Evolutionary conservation across 2,888 invertebrate genomes (phyloP).

Genomic region (Perizoma affinitatum): DNA sequence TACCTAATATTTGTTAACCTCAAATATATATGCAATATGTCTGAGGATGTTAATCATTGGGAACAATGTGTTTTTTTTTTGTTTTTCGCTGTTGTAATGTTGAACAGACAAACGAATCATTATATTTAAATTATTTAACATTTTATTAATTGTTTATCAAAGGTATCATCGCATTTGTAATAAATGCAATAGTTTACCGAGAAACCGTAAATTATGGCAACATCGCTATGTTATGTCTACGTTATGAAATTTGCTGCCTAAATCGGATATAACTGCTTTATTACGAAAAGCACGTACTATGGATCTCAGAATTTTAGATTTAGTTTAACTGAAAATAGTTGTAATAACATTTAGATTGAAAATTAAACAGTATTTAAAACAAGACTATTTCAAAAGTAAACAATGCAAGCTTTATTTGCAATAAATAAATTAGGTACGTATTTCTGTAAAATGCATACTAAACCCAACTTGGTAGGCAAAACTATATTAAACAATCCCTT

Average conservation of each 20-base stretch:
- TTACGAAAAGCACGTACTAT: constrained; percentile 35
- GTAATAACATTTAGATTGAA: constrained; percentile 23
- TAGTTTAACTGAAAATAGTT: constrained; percentile 22
- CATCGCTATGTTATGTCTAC: constrained; percentile 33
- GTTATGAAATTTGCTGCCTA: constrained; percentile 15
- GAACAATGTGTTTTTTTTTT: no score
- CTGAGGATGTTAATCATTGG: no score
- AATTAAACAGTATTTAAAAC: constrained; percentile 11
- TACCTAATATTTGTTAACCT: no score
- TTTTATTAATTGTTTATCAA: no score
- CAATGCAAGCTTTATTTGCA: neutral
- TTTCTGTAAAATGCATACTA: no score
- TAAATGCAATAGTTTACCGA: constrained; percentile 2
- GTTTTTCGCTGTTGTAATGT: no score
- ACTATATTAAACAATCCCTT: no score
- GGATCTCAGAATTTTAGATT: constrained; percentile 24
- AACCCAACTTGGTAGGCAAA: no score
- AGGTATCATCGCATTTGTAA: no score
- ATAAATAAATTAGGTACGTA: neutral
- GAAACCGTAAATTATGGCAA: constrained; percentile 12
- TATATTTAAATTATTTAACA: no score
- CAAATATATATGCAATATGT: no score
- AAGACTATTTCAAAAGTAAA: neutral
- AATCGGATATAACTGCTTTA: constrained; percentile 34
- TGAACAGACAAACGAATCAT: no score